phyloP scores from a whole-genome alignment of 2,113 vertebrate species.

The Empidonax alnorum region DNA sequence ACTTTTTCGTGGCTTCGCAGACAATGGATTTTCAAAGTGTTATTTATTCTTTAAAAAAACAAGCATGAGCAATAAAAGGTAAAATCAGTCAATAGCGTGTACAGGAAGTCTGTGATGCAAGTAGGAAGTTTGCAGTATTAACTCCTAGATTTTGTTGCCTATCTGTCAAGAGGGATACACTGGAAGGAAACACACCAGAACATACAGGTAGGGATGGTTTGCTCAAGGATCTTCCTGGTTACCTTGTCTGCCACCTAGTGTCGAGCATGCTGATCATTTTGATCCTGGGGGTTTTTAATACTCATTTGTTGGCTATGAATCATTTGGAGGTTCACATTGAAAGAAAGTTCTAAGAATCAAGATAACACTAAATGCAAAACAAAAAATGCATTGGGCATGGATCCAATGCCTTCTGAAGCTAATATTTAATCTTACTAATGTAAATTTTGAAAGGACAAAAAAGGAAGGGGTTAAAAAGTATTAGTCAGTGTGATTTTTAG shows the following conservation, averaged over 20 bases:
- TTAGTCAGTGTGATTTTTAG: neutral
- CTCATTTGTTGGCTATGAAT: neutral
- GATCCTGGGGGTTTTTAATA: neutral
- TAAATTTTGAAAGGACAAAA: neutral
- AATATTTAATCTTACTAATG: neutral
- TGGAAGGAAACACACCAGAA: neutral
- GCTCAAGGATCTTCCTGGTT: neutral
- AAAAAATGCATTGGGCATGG: neutral
- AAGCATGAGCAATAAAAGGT: neutral
- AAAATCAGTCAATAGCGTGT: neutral
- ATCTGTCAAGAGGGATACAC: neutral
- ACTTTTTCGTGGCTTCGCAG: neutral
- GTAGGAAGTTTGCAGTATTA: neutral
- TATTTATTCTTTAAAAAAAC: neutral
- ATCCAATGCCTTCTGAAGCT: neutral
- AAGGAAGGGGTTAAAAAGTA: neutral
- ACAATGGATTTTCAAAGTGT: neutral
- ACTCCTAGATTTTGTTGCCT: neutral
- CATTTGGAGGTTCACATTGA: neutral
- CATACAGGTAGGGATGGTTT: neutral
- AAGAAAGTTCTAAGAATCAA: neutral
- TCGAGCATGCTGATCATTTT: neutral
- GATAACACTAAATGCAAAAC: neutral
- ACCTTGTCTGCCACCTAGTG: constrained; percentile 58
- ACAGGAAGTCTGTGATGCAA: neutral